These are phyloP conservation scores for Ochotona curzoniae DNA, from an alignment of 2,113 vertebrate species.

Conservation along the genomic window DNA sequence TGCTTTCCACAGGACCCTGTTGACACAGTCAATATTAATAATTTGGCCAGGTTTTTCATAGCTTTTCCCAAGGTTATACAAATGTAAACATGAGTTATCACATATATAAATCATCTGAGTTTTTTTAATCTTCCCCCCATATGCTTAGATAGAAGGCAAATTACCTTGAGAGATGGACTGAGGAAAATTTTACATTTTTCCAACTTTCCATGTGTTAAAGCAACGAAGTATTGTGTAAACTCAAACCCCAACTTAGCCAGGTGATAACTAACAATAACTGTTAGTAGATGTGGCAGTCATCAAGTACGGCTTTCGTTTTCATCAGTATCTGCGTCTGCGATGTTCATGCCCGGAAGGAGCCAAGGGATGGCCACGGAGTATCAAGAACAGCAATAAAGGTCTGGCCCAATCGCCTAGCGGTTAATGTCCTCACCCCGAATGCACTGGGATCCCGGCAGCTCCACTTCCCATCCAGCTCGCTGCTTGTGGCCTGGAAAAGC, in stretches of 20 bases:
- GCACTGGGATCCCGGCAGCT: no score
- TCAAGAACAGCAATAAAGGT: background rate
- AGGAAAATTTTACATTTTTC: background rate
- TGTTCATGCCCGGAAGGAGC: background rate
- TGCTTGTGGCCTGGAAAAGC: no score
- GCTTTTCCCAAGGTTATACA: background rate
- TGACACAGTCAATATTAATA: background rate
- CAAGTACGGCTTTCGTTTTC: background rate
- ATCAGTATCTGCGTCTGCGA: background rate
- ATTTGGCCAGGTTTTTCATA: background rate
- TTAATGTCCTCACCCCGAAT: no score
- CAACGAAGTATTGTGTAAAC: background rate
- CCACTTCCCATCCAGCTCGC: no score
- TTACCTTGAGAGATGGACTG: constrained; percentile 1
- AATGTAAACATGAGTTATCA: background rate
- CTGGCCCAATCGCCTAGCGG: no score
- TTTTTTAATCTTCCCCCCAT: background rate
- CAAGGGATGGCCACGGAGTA: background rate
- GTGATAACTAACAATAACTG: background rate
- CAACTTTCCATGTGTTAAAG: background rate
- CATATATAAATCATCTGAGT: background rate
- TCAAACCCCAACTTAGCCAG: no score
- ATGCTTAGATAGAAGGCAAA: background rate
- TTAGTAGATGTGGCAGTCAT: background rate
- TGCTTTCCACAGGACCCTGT: background rate